These are phyloP conservation scores for Myioborus melanocephalus DNA, from an alignment of 2,797 vertebrate species.

Conservation along the genomic window DNA sequence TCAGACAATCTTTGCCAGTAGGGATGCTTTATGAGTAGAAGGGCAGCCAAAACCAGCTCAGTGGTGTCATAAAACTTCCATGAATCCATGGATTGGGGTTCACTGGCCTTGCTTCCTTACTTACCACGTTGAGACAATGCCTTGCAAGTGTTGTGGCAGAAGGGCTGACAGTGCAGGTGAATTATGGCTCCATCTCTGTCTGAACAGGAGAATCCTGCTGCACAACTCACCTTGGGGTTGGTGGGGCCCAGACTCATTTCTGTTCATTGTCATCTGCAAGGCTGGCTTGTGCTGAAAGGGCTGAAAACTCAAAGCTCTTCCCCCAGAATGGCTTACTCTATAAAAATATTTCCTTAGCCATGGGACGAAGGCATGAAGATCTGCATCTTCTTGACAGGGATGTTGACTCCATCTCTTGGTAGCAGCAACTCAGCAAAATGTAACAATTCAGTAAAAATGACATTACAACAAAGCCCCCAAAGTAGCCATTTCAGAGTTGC, in stretches of 20 bases:
- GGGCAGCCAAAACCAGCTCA: not conserved
- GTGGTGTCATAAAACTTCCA: not conserved
- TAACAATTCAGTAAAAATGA: not conserved
- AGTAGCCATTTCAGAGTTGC: not conserved
- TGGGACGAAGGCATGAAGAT: not conserved
- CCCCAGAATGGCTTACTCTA: not conserved
- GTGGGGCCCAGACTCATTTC: not conserved
- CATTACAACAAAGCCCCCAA: not conserved
- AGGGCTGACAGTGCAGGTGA: not conserved
- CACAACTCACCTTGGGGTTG: not conserved
- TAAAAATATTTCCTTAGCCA: not conserved
- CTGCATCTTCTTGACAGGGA: not conserved
- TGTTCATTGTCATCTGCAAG: not conserved
- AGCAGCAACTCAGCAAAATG: not conserved
- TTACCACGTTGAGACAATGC: not conserved
- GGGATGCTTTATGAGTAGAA: not conserved
- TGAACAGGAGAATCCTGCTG: not conserved
- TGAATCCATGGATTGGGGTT: not conserved
- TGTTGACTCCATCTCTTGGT: not conserved
- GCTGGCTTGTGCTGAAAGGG: not conserved
- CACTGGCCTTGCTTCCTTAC: not conserved
- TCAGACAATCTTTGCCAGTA: not conserved
- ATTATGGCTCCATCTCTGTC: not conserved
- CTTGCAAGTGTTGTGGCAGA: not conserved
- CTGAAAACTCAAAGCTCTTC: not conserved